Percentiles rank a stretch among this genome's conserved stretches.
Evolutionary conservation across 2,113 vertebrate genomes (phyloP).

Genomic region (Burhinus bistriatus): DNA sequence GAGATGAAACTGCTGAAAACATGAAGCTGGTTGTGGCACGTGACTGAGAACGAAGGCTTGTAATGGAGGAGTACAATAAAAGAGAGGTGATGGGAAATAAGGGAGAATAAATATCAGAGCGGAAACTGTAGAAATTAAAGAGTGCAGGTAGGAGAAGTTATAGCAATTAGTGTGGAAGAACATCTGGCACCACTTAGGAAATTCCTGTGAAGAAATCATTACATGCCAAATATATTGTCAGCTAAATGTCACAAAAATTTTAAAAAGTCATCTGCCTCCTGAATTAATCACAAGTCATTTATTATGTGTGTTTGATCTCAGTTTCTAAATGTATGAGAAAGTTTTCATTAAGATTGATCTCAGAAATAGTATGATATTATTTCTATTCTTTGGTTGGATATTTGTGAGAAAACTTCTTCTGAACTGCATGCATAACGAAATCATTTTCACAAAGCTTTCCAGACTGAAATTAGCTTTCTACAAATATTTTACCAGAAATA

Average conservation of each 20-base stretch:
- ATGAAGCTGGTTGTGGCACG: accelerated
- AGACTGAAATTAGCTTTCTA: background rate
- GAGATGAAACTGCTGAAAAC: background rate
- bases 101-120: background rate
- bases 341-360: background rate
- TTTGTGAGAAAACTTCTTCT: background rate
- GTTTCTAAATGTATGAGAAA: background rate
- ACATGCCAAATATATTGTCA: background rate
- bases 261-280: background rate
- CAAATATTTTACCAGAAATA: background rate
- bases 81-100: background rate
- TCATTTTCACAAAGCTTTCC: background rate
- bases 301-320: background rate
- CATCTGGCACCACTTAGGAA: background rate
- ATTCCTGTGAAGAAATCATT: background rate
- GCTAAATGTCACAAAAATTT: background rate
- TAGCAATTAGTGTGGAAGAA: background rate
- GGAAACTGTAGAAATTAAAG: background rate
- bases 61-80: background rate
- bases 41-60: background rate
- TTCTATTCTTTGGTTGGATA: background rate
- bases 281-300: background rate
- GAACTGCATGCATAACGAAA: background rate
- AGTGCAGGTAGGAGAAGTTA: background rate
- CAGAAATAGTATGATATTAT: background rate